Conservation (phyloP, 2,888 invertebrate species). For the Ligdia adustata region DNA sequence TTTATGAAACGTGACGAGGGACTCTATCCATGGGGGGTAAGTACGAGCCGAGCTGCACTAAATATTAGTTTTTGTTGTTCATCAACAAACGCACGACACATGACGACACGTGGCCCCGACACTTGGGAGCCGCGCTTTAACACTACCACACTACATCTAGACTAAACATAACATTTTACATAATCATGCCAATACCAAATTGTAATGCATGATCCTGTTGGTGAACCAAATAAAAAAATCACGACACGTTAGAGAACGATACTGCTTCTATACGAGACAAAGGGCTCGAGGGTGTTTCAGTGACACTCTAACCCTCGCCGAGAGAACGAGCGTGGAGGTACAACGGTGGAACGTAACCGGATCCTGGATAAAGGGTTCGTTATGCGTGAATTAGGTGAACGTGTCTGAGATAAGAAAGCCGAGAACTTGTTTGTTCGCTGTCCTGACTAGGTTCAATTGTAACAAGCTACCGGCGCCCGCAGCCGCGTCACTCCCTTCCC, state of each 20-base stretch:
- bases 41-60: conserved; percentile 6
- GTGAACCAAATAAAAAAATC: too few relatives aligned
- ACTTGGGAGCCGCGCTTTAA: not conserved
- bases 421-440: not conserved
- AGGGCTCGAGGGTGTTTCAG: not conserved
- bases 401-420: not conserved
- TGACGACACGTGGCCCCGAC: not conserved
- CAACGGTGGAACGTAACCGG: not conserved
- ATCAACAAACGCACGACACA: conserved; percentile 3
- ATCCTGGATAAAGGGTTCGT: conserved; percentile 4
- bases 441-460: too few relatives aligned
- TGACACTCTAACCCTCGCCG: not conserved
- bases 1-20: conserved; percentile 29
- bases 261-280: not conserved
- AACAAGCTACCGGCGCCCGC: too few relatives aligned
- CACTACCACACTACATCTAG: too few relatives aligned
- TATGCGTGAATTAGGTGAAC: not conserved
- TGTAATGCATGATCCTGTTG: too few relatives aligned
- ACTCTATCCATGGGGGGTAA: conserved; percentile 5
- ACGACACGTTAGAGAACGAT: too few relatives aligned
- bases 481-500: not conserved
- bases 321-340: not conserved
- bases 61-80: conserved; percentile 16
- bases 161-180: too few relatives aligned
- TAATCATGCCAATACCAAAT: too few relatives aligned